A percentile compares a stretch with the other conserved stretches of the same genome.
phyloP scores from a whole-genome alignment of 2,797 vertebrate species.

The Parauchenoglanis punctatus region DNA sequence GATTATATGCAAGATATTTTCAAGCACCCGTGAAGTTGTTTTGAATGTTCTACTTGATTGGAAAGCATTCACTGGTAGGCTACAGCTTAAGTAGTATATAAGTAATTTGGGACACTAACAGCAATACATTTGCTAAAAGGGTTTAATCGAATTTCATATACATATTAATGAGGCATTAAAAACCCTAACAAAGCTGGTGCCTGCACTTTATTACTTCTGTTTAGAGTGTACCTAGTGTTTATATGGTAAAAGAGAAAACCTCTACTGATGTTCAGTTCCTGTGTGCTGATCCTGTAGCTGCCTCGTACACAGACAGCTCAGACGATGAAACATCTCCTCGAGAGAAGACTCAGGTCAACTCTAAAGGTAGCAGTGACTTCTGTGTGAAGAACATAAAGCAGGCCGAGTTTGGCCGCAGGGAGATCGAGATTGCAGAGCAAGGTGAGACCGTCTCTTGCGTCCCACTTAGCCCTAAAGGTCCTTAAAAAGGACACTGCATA shows the following conservation, averaged over 20 bases:
- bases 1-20: neutral
- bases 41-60: neutral
- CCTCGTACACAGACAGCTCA: slow-evolving; percentile 97
- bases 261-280: slow-evolving; percentile 24
- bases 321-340: slow-evolving; percentile 95
- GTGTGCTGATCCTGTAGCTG: slow-evolving; percentile 76
- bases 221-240: neutral
- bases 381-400: slow-evolving; percentile 99
- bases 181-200: neutral
- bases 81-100: neutral
- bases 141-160: neutral
- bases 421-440: slow-evolving; percentile 98
- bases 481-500: neutral
- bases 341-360: slow-evolving; percentile 95
- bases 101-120: neutral
- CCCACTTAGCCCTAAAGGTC: neutral
- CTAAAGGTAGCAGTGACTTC: slow-evolving; percentile 94
- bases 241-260: neutral
- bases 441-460: slow-evolving; percentile 69
- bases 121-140: neutral
- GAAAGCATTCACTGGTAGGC: neutral
- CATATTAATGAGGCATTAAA: neutral
- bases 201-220: neutral
- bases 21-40: neutral
- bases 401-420: slow-evolving; percentile 93